These are phyloP conservation scores for Tridacna crocea DNA, from an alignment of 2,888 invertebrate species.

Conservation along the genomic window DNA sequence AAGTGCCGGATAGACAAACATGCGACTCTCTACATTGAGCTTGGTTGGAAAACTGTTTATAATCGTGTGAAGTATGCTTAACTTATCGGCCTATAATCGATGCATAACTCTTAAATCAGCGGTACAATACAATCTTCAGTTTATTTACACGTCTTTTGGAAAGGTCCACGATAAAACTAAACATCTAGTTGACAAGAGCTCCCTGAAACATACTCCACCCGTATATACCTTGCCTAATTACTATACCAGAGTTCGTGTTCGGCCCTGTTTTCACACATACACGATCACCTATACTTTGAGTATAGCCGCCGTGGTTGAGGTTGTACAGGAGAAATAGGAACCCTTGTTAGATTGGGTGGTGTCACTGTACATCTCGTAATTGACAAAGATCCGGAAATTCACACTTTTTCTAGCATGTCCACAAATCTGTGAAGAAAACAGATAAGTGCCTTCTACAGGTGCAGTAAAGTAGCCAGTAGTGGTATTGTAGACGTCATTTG, in stretches of 20 bases:
- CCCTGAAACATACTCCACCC: conserved; percentile 1
- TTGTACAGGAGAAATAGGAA: not conserved
- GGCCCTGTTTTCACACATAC: not conserved
- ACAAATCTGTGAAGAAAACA: conserved; percentile 3
- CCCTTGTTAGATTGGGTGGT: not conserved
- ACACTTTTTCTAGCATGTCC: not conserved
- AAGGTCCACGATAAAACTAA: no score
- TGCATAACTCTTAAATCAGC: no score
- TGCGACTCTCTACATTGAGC: no score
- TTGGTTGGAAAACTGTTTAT: no score
- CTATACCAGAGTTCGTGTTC: not conserved
- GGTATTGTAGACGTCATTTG: conserved; percentile 7
- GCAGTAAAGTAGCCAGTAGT: not conserved
- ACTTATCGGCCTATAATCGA: no score
- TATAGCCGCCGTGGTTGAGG: not conserved
- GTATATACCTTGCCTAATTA: not conserved
- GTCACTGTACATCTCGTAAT: not conserved
- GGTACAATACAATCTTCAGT: no score
- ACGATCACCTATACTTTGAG: not conserved
- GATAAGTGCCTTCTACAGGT: not conserved
- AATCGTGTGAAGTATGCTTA: no score
- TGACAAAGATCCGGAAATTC: conserved; percentile 2
- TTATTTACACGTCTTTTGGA: no score
- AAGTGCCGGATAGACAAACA: no score
- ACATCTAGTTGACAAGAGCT: not conserved